Evolutionary conservation across 2,797 vertebrate species (phyloP).

Genomic region (Columba guinea): DNA sequence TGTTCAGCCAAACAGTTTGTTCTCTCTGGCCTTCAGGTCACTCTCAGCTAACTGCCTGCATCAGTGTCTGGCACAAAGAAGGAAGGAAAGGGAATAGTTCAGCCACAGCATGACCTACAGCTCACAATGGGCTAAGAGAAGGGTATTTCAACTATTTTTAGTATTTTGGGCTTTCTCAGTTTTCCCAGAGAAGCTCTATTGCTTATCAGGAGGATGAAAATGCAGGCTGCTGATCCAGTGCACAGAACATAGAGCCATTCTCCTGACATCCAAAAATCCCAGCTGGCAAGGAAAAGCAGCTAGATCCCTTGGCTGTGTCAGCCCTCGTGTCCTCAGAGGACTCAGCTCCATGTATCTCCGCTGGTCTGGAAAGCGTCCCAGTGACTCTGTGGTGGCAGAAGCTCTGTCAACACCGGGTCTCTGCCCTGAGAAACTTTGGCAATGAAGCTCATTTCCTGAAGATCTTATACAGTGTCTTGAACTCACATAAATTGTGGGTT

Average conservation of each 20-base stretch:
- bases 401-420: not conserved
- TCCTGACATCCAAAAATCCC: not conserved
- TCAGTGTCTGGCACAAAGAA: not conserved
- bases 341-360: not conserved
- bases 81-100: not conserved
- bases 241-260: not conserved
- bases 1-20: not conserved
- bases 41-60: not conserved
- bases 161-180: not conserved
- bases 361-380: not conserved
- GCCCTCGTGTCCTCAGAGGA: not conserved
- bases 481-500: not conserved
- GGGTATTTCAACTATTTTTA: not conserved
- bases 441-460: slow-evolving; percentile 26
- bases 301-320: not conserved
- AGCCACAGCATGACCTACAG: not conserved
- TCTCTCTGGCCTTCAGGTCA: not conserved
- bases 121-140: not conserved
- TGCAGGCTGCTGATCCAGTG: not conserved
- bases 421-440: slow-evolving; percentile 24
- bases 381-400: not conserved
- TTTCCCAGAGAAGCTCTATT: not conserved
- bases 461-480: not conserved
- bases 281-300: not conserved
- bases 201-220: not conserved